Percentiles rank a stretch among this genome's conserved stretches.
Conservation (phyloP, 1,140 invertebrate genomes). For the Pseudomyrmex cubaensis region DNA sequence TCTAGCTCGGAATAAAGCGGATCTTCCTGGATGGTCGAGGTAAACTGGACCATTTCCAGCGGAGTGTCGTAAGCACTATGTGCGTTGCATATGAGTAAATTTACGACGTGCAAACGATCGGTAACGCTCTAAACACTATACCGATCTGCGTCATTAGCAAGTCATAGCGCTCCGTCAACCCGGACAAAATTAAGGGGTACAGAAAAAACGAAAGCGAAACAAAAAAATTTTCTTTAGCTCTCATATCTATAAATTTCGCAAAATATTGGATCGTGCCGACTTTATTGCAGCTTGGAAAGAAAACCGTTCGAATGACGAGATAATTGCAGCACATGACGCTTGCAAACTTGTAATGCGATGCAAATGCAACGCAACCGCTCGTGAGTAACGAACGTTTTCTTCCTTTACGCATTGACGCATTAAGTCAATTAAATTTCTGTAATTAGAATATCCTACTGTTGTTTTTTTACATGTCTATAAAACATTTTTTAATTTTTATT, state of each 20-base stretch:
- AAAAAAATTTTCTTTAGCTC: constrained; percentile 1
- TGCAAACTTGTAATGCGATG: constrained; percentile 39
- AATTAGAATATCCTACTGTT: background rate
- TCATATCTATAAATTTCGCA: constrained; percentile 38
- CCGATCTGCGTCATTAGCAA: constrained; percentile 9
- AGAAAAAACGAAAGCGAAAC: background rate
- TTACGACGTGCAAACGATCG: constrained; percentile 44
- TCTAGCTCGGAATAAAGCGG: background rate
- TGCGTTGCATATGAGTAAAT: constrained; percentile 25
- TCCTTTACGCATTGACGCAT: constrained; percentile 20
- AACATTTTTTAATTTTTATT: background rate
- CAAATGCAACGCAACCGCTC: constrained; percentile 25
- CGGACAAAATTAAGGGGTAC: background rate
- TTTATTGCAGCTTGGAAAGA: constrained; percentile 25
- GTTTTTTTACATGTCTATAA: background rate
- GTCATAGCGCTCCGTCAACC: background rate
- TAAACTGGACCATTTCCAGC: background rate
- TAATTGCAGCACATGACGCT: constrained; percentile 1
- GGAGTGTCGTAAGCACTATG: background rate
- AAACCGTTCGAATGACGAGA: constrained; percentile 7
- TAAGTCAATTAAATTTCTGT: constrained; percentile 9
- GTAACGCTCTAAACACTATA: background rate
- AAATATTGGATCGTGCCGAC: constrained; percentile 1
- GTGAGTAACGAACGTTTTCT: constrained; percentile 34
- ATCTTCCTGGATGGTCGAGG: background rate